Evolutionary conservation across 2,113 vertebrate species (phyloP).

Genomic region (Empidonax alnorum): DNA sequence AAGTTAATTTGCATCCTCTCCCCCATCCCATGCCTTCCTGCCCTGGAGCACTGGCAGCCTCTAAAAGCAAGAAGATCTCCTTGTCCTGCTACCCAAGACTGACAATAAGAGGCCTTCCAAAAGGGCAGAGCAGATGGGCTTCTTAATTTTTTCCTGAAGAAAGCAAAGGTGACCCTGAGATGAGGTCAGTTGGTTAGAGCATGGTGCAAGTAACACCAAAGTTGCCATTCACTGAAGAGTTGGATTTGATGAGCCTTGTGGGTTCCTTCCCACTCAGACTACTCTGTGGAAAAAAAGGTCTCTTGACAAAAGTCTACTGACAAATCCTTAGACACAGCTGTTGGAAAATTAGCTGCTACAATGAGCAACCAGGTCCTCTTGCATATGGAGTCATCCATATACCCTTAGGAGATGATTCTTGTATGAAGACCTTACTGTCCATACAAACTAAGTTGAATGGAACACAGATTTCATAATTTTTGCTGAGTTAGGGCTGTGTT

Average conservation of each 20-base stretch:
- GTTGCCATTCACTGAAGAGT: background rate
- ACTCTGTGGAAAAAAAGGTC: background rate
- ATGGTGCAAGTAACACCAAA: background rate
- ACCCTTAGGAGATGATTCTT: background rate
- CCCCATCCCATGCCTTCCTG: background rate
- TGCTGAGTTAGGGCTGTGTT: background rate
- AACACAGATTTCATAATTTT: background rate
- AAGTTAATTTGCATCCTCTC: background rate
- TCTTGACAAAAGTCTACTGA: background rate
- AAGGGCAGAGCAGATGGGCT: background rate
- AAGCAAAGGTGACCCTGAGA: background rate
- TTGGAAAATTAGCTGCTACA: background rate
- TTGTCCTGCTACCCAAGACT: background rate
- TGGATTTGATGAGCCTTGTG: background rate
- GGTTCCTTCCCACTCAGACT: background rate
- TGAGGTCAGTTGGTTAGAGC: background rate
- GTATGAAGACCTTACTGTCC: background rate
- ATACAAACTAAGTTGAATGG: background rate
- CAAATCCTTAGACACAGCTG: background rate
- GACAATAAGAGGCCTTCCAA: background rate
- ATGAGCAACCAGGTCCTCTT: background rate
- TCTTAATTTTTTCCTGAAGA: background rate
- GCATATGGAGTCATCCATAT: background rate
- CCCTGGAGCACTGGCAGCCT: background rate
- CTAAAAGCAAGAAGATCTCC: background rate